A percentile compares a stretch with the other conserved stretches of the same genome.
These are phyloP conservation scores for Eclectus roratus DNA, from an alignment of 2,113 vertebrate genomes.

Conservation along the genomic window DNA sequence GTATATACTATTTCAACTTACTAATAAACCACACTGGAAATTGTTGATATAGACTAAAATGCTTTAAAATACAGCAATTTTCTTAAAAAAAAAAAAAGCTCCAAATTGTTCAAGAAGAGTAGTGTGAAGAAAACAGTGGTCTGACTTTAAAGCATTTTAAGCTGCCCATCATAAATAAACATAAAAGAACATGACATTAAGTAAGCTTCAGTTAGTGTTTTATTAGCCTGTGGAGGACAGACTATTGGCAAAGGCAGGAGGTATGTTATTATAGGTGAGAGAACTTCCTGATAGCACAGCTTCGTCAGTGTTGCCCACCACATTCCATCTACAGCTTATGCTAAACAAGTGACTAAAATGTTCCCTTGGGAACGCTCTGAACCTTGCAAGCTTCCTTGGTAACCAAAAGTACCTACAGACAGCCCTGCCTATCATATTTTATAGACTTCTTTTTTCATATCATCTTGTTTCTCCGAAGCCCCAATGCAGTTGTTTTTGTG, in stretches of 20 bases:
- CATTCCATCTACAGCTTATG: not conserved
- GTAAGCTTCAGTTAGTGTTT: not conserved
- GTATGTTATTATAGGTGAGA: not conserved
- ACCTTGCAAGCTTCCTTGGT: not conserved
- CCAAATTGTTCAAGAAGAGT: not conserved
- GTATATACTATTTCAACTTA: not conserved
- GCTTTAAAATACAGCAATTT: not conserved
- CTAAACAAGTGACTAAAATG: constrained; percentile 46
- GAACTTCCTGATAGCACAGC: not conserved
- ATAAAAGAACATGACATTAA: not conserved
- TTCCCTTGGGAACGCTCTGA: not conserved
- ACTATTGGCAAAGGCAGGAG: not conserved
- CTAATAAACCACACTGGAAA: not conserved
- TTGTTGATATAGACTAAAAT: not conserved
- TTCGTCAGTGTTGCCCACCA: constrained; percentile 1
- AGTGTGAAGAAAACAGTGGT: not conserved
- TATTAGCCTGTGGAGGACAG: not conserved
- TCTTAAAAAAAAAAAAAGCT: not conserved
- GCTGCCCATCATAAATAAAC: not conserved
- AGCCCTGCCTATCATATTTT: constrained; percentile 32
- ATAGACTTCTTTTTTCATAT: not conserved
- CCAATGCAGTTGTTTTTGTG: not conserved
- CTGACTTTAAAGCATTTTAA: not conserved
- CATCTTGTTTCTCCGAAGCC: not conserved
- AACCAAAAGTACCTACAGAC: constrained; percentile 19